A percentile compares a stretch with the other conserved stretches of the same genome.
phyloP scores from a whole-genome alignment of 1,140 invertebrate species.

The Hyles vespertilio region DNA sequence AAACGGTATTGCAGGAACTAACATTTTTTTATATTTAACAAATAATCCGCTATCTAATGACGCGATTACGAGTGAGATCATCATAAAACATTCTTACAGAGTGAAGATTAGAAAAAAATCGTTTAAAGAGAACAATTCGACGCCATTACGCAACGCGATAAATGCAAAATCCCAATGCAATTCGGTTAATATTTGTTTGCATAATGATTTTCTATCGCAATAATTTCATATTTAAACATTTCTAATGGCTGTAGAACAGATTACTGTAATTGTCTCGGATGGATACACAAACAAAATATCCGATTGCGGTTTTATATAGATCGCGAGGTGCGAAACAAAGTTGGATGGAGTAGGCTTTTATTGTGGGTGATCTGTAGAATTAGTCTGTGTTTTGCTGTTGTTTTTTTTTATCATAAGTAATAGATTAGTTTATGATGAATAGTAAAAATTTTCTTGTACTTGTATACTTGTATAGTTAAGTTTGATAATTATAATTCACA shows the following conservation, averaged over 20 bases:
- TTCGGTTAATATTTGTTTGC: constrained; percentile 13
- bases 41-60: too few relatives aligned
- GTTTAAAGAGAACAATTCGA: constrained; percentile 1
- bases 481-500: too few relatives aligned
- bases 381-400: not conserved
- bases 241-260: constrained; percentile 17
- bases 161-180: constrained; percentile 7
- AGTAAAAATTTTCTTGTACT: too few relatives aligned
- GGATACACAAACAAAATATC: constrained; percentile 51
- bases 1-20: too few relatives aligned
- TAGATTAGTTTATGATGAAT: too few relatives aligned
- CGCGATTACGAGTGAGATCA: too few relatives aligned
- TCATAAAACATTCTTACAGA: too few relatives aligned
- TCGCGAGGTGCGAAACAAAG: constrained; percentile 16
- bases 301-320: constrained; percentile 47
- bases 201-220: constrained; percentile 22
- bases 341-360: constrained; percentile 10
- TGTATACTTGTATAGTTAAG: too few relatives aligned
- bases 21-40: too few relatives aligned
- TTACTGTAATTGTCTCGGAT: constrained; percentile 53
- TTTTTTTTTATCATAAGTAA: too few relatives aligned
- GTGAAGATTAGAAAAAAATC: not conserved
- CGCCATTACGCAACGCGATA: constrained; percentile 1
- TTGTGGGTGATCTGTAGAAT: not conserved
- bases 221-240: constrained; percentile 21